Conservation (phyloP, 2,797 vertebrate genomes). For the Coreius guichenoti region DNA sequence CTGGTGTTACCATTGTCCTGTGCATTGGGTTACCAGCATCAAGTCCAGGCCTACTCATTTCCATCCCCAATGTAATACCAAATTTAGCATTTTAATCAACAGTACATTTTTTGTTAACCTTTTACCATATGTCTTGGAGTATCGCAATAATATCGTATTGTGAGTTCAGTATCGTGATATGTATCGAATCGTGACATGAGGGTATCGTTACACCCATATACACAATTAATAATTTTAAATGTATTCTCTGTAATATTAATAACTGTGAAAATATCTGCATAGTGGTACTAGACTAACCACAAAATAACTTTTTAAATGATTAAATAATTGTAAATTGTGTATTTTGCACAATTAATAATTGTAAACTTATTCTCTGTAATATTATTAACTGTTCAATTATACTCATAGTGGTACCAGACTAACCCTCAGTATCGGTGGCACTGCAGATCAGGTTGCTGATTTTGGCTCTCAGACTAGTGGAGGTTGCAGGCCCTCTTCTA, state of each 20-base stretch:
- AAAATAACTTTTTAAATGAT: background rate
- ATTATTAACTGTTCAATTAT: background rate
- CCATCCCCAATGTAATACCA: too few species aligned
- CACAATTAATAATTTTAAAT: background rate
- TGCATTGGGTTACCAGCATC: too few species aligned
- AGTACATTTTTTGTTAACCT: too few species aligned
- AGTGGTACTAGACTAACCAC: background rate
- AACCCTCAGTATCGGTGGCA: conserved; percentile 81
- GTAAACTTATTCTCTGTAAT: background rate
- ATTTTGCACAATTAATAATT: background rate
- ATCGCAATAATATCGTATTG: too few species aligned
- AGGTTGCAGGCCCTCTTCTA: conserved; percentile 72
- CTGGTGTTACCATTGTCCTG: too few species aligned
- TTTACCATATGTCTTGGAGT: too few species aligned
- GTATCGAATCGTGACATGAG: too few species aligned
- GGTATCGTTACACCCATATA: too few species aligned
- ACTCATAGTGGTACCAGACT: background rate
- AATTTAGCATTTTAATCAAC: too few species aligned
- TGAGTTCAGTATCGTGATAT: too few species aligned
- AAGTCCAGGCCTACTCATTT: too few species aligned
- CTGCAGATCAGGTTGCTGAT: conserved; percentile 80
- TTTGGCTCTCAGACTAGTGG: conserved; percentile 80
- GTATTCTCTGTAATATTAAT: background rate
- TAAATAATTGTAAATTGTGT: background rate
- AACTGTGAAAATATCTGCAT: too few species aligned